Evolutionary conservation across 2,797 vertebrate species (phyloP).

Genomic region (Nannoperca australis): DNA sequence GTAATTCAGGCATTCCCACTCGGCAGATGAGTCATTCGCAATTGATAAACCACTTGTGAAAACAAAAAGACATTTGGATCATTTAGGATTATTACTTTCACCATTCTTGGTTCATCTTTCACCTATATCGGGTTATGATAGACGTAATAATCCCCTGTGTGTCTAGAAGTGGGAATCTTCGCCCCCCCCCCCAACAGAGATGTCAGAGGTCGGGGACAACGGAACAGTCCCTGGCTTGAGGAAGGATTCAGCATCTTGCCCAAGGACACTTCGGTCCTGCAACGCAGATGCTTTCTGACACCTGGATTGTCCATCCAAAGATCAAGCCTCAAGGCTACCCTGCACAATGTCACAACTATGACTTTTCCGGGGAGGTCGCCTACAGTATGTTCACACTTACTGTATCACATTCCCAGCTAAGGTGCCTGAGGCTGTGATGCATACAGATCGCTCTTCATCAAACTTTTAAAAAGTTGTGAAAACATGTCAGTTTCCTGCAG

Average conservation of each 20-base stretch:
- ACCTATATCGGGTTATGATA: conserved; percentile 14
- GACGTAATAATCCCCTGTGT: background rate
- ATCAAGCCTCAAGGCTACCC: conserved; percentile 18
- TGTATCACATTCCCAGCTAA: conserved; percentile 54
- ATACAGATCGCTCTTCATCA: conserved; percentile 35
- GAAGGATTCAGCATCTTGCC: background rate
- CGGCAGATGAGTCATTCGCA: conserved; percentile 64
- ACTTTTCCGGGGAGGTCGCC: conserved; percentile 46
- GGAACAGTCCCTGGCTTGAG: background rate
- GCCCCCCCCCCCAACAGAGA: background rate
- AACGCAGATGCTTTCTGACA: conserved; percentile 30
- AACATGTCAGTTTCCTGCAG: conserved; percentile 45
- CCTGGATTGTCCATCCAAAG: conserved; percentile 27
- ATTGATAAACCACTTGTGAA: conserved; percentile 62
- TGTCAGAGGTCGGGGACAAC: conserved; percentile 31
- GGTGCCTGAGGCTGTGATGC: conserved; percentile 10
- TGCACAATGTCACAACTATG: conserved; percentile 29
- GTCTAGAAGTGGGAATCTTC: background rate
- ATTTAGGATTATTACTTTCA: conserved; percentile 37
- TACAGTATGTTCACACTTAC: conserved; percentile 61
- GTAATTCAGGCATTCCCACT: conserved; percentile 62
- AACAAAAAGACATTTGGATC: conserved; percentile 21
- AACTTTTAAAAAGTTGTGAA: conserved; percentile 49
- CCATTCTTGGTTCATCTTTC: conserved; percentile 5
- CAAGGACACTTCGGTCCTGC: conserved; percentile 27